Evolutionary conservation across 2,888 invertebrate species (phyloP).

Genomic region (Tribolium freemani): DNA sequence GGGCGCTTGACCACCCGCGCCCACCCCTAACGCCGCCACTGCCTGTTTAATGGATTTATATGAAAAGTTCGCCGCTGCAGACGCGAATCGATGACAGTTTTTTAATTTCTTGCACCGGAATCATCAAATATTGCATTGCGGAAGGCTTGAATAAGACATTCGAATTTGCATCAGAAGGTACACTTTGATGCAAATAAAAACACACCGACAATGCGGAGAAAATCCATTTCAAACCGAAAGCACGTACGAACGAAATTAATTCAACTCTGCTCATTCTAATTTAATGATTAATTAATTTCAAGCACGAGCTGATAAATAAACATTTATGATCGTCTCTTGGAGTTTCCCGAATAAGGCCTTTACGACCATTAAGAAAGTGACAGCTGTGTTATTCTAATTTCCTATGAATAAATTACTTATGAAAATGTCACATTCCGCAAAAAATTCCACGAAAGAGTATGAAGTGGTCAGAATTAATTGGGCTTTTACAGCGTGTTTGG

Average conservation of each 20-base stretch:
- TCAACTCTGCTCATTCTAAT: neutral
- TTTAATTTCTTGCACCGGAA: neutral
- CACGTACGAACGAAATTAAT: neutral
- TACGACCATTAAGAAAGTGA: neutral
- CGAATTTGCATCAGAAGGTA: neutral
- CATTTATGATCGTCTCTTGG: neutral
- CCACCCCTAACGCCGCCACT: too few relatives aligned
- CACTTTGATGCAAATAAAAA: neutral
- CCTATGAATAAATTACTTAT: conserved; percentile 9
- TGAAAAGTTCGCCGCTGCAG: conserved; percentile 11
- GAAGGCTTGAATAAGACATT: neutral
- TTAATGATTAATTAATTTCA: conserved; percentile 2
- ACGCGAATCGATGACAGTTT: neutral
- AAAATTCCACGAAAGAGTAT: too few relatives aligned
- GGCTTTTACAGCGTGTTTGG: neutral
- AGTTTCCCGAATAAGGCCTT: conserved; percentile 9
- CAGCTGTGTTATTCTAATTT: neutral
- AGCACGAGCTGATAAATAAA: neutral
- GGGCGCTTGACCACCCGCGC: too few relatives aligned
- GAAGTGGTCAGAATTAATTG: too few relatives aligned
- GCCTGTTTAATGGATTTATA: conserved; percentile 38
- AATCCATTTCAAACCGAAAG: neutral
- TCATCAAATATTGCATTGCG: neutral
- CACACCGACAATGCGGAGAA: neutral
- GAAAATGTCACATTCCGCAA: too few relatives aligned